Evolutionary conservation across 2,113 vertebrate genomes (phyloP), one percentile per base, ranked within the genome.

Genomic region (Channa argus): DNA sequence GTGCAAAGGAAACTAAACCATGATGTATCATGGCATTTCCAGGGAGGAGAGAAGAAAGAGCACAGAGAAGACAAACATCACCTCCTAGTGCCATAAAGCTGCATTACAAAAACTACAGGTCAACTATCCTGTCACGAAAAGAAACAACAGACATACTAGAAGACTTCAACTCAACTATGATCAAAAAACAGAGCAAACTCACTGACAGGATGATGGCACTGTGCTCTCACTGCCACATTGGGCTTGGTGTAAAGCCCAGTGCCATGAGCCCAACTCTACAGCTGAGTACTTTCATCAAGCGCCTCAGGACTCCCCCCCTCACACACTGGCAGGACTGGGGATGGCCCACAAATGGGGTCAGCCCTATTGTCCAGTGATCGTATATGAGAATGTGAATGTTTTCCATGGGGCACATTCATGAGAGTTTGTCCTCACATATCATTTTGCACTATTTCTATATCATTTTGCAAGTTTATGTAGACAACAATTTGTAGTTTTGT

Each of bases 271-370:
- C 81, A 87, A 80, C 74, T 87, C 86, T 88, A 92, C 80, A 87
- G 90, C 88, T 92, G 91, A 92, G 88, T 89, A 91, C 91, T 94
- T 94, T 94, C 93, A 94, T 95, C 94, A 95, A 93, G 66, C 90
- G 88, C 87, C 93, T 92, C 87, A 67, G 80, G 86, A 86, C 90
- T 88, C 91, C 91, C 84, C 90, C 79, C 90, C 79, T 77, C 71
- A 85, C 93, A 95, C 93, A 94, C 92, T 93, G 92, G 92, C 92
- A 92, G 83, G 89, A 93, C 90, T 56, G 68, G 70, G 71, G 70
- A 69, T 8, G n/a, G 50, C 77, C 85, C 58, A 1, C 46, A 66
- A 64, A 55, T 38, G 38, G 60, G 67, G 67, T 44, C 63, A 60
- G 53, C 77, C 77, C 75, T 61, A 74, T 76, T 69, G 86, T 91